Percentiles rank a stretch among this genome's conserved stretches.
Conservation (phyloP, 2,888 invertebrate species). For the Metopia argyrocephala region DNA sequence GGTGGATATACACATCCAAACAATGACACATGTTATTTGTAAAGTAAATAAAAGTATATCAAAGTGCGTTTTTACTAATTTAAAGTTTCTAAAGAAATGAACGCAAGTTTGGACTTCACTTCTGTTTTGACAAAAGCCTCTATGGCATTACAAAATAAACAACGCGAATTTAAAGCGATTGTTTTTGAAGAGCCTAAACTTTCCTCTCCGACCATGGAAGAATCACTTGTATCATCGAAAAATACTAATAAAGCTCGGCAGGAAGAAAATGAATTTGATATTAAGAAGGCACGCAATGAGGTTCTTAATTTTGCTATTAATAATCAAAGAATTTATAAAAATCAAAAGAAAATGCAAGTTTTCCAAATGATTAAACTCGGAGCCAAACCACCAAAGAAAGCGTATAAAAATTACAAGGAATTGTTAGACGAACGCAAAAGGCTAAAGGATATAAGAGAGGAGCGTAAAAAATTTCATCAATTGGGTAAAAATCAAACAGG, state of each 20-base stretch:
- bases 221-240: too few relatives aligned
- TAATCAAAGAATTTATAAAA: conserved; percentile 83
- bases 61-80: background rate
- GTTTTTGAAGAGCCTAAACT: conserved; percentile 72
- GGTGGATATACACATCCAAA: background rate
- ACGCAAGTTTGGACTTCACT: conserved; percentile 66
- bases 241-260: background rate
- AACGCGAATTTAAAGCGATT: conserved; percentile 71
- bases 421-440: conserved; percentile 82
- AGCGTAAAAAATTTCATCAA: conserved; percentile 80
- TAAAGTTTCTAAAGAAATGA: conserved; percentile 35
- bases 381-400: conserved; percentile 87
- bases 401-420: conserved; percentile 86
- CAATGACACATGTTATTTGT: background rate
- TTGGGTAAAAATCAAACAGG: conserved; percentile 82
- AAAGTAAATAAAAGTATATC: background rate
- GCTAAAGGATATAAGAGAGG: conserved; percentile 79
- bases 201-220: background rate
- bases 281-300: conserved; percentile 88
- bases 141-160: conserved; percentile 69
- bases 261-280: conserved; percentile 81
- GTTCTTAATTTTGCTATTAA: conserved; percentile 90
- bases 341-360: conserved; percentile 88
- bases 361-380: conserved; percentile 88
- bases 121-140: conserved; percentile 76